Conservation (phyloP, 2,113 vertebrate species). For the Meles meles region DNA sequence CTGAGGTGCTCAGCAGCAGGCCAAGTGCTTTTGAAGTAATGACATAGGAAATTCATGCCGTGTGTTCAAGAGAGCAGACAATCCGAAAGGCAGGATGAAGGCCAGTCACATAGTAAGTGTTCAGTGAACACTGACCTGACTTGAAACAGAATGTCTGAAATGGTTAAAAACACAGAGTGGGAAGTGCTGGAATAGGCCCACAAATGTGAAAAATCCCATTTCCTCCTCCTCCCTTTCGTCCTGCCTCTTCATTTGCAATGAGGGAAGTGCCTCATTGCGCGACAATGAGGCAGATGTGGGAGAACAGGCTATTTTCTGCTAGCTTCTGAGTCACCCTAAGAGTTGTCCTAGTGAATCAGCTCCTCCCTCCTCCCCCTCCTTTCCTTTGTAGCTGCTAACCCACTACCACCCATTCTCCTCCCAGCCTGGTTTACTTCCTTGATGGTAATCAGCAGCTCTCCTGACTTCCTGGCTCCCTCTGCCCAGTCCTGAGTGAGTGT, state of each 20-base stretch:
- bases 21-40: background rate
- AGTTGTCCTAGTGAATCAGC: conserved; percentile 59
- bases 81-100: background rate
- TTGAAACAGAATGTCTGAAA: background rate
- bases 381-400: conserved; percentile 42
- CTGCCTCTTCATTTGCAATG: conserved; percentile 22
- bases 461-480: background rate
- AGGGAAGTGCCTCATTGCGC: conserved; percentile 71
- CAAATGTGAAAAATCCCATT: conserved; percentile 35
- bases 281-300: conserved; percentile 57
- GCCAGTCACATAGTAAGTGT: background rate
- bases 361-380: background rate
- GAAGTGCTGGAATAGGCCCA: conserved; percentile 6
- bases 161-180: background rate
- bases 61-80: background rate
- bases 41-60: background rate
- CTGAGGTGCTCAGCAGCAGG: background rate
- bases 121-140: background rate
- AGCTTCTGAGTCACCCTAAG: conserved; percentile 68
- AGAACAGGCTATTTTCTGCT: conserved; percentile 64
- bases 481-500: background rate
- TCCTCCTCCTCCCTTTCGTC: conserved; percentile 60
- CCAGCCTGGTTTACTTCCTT: background rate
- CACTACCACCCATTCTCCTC: background rate
- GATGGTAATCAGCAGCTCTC: background rate